phyloP scores from a whole-genome alignment of 1,140 invertebrate species.

The Sipha flava region DNA sequence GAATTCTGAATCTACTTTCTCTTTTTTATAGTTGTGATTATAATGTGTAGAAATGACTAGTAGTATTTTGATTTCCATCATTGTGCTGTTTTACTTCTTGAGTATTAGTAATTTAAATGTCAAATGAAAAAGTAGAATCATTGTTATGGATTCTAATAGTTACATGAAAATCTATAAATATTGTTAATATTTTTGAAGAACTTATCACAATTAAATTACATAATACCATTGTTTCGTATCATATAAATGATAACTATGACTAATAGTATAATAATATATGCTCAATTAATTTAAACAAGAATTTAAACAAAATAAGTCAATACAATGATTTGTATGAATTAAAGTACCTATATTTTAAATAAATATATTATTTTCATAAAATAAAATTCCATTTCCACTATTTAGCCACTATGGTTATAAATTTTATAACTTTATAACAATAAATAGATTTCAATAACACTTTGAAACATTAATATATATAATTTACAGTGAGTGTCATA shows the following conservation, averaged over 20 bases:
- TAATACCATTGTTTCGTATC: background rate
- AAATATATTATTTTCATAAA: background rate
- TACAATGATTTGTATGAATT: background rate
- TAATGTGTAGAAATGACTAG: conserved; percentile 2
- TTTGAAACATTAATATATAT: no score
- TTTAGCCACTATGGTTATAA: background rate
- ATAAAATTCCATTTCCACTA: background rate
- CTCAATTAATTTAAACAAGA: background rate
- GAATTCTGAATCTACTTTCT: conserved; percentile 21
- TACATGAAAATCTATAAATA: background rate
- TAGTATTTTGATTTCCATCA: background rate
- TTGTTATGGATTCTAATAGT: background rate
- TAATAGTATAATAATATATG: background rate
- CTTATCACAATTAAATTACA: background rate
- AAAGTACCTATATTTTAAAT: background rate
- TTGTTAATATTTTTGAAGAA: background rate
- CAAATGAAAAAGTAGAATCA: background rate
- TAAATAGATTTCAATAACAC: background rate
- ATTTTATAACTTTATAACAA: background rate
- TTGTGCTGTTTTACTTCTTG: background rate
- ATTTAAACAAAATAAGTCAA: background rate
- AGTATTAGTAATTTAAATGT: background rate
- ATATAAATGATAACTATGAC: background rate
- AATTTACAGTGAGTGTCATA: no score
- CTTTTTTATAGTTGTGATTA: conserved; percentile 17